Base-by-base conservation (phyloP, 2,113 vertebrate genomes). In the Psilopogon haemacephalus region DNA sequence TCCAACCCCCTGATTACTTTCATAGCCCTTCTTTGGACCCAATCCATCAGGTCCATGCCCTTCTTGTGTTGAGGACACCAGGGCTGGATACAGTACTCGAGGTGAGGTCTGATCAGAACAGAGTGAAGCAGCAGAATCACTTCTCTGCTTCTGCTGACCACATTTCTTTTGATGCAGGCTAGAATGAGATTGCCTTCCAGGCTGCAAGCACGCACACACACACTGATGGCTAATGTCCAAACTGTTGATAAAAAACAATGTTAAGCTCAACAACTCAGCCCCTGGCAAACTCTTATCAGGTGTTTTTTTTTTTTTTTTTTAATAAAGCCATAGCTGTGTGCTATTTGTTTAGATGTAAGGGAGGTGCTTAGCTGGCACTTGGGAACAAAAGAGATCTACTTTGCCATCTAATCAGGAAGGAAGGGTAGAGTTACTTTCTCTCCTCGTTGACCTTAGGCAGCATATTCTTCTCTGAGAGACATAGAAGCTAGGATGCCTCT, bases 361-460 rank as follows among this genome's bases (percentile, higher is more conserved):
- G 32, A 67, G 13, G 5, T 48, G 21, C 11, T 20, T 7, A 46
- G 37, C 32, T 56, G 28, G 28, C 26, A 42, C 28, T 67, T 24
- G 10, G 24, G 18, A 81, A 74, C 1, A 11, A 15, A 44, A 21
- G 46, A 59, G 37, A 74, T 78, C 19, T 15, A 26, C 21, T 65
- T 65, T 24, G 3, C 5, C 52, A 1, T 27, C 11, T 28, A 26
- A 12, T 56, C 21, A 8, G 15, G 18, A 14, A 16, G 7, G 2
- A 3, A 4, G 24, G 2, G 8, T 0, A 4, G 56, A 73, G 11
- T 2, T 3, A 1, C 19, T 89, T 52, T 56, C 9, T 80, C 26
- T 78, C 20, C 8, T 88, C 0, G 0, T 20, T 85, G 54, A 52
- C 20, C 4, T n/a, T 18, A 3, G 12, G 17, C 12, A 33, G 15